Base-by-base conservation (phyloP, 2,113 vertebrate genomes). In the Poecile atricapillus region DNA sequence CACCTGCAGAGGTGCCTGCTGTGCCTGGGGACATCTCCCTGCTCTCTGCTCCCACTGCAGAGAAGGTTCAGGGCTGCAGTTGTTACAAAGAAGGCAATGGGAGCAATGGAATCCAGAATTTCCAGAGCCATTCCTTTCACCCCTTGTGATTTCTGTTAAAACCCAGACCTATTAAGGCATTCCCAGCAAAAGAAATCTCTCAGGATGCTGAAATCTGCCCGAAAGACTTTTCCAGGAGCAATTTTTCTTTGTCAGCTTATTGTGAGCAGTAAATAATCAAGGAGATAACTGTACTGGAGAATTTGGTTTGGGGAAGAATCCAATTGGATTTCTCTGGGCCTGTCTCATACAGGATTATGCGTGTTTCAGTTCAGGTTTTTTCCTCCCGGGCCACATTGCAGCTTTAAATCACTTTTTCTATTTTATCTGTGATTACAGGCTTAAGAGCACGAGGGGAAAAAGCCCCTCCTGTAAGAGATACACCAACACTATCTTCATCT, bases 21-120 rank as follows among this genome's bases (percentile, higher is more conserved):
- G 27, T 17, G 15, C 3, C 10, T 0, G 14, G 68, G 58, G 27
- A 2, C 46, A 15, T 58, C 47, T n/a, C 60, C 24, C 49, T 39
- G 82, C 44, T 8, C 2, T 4, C 0, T 5, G 28, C 11, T 16
- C 13, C 58, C 6, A 0, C 1, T 2, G 37, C 21, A 30, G 41
- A 59, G 14, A 43, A 53, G 33, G 13, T 23, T 31, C 47, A 27
- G 3, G 9, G 1, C 2, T 6, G 28, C 37, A 20, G 1, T 11
- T 5, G 0, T 15, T 17, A 15, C 15, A 41, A 17, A 39, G 52
- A 15, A 44, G 8, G 12, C 22, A 52, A 8, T 39, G 20, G 49
- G n/a, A 68, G 41, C 44, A 6, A 8, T 2, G 33, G 52, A 33
- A 62, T 7, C 21, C 27, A 14, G 35, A 22, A 47, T 62, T 74